Evolutionary conservation across 23 tunicate genomes (phyloP).

Genomic region (Styela clava): DNA sequence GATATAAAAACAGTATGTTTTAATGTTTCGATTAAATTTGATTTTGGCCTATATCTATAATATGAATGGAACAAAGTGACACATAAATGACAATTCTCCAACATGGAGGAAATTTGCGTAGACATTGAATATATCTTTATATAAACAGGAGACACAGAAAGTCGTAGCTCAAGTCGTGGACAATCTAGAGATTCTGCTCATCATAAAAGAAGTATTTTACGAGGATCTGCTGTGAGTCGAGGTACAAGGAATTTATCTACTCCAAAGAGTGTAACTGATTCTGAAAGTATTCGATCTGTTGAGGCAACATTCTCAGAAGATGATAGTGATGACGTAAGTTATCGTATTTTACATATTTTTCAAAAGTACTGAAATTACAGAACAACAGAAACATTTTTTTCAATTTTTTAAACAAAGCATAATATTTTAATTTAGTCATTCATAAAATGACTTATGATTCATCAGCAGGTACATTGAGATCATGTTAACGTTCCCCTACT

Average conservation of each 20-base stretch:
- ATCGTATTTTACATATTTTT: neutral
- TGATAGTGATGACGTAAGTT: constrained; percentile 52
- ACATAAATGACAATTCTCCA: too few relatives aligned
- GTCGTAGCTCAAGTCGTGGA: constrained; percentile 55
- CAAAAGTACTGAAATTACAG: neutral
- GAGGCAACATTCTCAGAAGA: constrained; percentile 66
- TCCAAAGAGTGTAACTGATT: constrained; percentile 58
- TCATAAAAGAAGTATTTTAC: constrained; percentile 22
- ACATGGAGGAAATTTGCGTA: too few relatives aligned
- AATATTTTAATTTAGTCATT: too few relatives aligned
- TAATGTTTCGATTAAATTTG: too few relatives aligned
- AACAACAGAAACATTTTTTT: neutral
- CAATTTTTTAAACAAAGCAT: too few relatives aligned
- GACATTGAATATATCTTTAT: too few relatives aligned
- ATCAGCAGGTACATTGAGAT: too few relatives aligned
- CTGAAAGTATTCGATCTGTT: constrained; percentile 64
- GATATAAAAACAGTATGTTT: too few relatives aligned
- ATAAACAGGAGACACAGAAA: constrained; percentile 50
- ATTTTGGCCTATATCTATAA: too few relatives aligned
- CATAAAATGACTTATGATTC: too few relatives aligned
- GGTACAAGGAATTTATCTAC: constrained; percentile 33
- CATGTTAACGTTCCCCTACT: too few relatives aligned
- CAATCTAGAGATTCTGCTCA: constrained; percentile 26
- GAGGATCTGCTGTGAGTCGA: constrained; percentile 26
- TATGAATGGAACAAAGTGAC: too few relatives aligned